Evolutionary conservation across 2,888 invertebrate genomes (phyloP).

Genomic region (Unio delphinus): DNA sequence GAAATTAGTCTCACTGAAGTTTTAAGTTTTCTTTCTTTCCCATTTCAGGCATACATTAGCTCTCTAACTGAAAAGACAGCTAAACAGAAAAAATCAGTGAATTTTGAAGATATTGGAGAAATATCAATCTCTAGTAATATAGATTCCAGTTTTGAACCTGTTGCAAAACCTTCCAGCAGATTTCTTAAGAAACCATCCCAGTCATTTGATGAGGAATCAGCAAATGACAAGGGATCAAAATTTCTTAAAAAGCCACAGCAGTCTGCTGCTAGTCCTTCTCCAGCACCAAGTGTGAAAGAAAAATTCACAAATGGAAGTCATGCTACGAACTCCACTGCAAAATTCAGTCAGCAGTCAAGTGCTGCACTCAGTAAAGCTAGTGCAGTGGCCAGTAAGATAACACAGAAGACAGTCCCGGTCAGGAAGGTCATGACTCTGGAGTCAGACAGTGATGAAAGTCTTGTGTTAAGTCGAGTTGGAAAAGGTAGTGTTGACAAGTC

Average conservation of each 20-base stretch:
- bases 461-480: constrained; percentile 15
- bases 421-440: constrained; percentile 40
- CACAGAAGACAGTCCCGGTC: constrained; percentile 30
- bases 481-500: constrained; percentile 20
- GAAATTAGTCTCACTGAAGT: not conserved
- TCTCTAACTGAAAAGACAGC: constrained; percentile 54
- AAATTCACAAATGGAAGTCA: not conserved
- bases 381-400: constrained; percentile 50
- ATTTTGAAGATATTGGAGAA: constrained; percentile 61
- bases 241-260: constrained; percentile 34
- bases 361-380: constrained; percentile 52
- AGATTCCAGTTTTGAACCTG: constrained; percentile 29
- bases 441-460: constrained; percentile 53
- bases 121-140: constrained; percentile 61
- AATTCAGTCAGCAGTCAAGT: no score
- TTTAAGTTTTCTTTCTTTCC: constrained; percentile 1
- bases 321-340: no score
- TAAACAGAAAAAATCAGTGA: constrained; percentile 49
- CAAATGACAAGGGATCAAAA: constrained; percentile 5
- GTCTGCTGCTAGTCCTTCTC: constrained; percentile 33
- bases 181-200: constrained; percentile 55
- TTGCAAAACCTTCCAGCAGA: constrained; percentile 43
- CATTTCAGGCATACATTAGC: constrained; percentile 57
- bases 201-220: constrained; percentile 14
- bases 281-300: constrained; percentile 27